phyloP scores from a whole-genome alignment of 2,888 invertebrate genomes.

The Fragum fragum region DNA sequence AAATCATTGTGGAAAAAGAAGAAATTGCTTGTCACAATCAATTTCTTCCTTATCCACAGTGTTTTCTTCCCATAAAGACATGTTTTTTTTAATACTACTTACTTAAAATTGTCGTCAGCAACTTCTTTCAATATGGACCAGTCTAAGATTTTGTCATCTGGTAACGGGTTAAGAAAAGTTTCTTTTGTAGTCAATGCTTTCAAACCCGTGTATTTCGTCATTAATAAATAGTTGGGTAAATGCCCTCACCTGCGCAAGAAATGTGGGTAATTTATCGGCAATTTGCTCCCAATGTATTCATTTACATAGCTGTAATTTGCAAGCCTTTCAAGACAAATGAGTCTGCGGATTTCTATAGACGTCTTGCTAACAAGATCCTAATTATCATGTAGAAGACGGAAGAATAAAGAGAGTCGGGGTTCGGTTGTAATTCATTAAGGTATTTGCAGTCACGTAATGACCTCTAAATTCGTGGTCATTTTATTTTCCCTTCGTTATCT shows the following conservation, averaged over 20 bases:
- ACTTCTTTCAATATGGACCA: too few relatives aligned
- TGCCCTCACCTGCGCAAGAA: neutral
- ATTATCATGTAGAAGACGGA: neutral
- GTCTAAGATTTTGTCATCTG: too few relatives aligned
- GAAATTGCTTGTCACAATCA: too few relatives aligned
- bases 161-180: too few relatives aligned
- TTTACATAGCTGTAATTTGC: conserved; percentile 3
- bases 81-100: too few relatives aligned
- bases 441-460: neutral
- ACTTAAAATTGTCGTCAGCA: too few relatives aligned
- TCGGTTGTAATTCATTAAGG: neutral
- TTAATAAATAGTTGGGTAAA: too few relatives aligned
- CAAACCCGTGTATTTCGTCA: too few relatives aligned
- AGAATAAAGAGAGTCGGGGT: neutral
- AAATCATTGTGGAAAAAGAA: too few relatives aligned
- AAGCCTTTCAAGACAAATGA: neutral
- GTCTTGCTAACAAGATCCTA: neutral
- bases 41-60: too few relatives aligned
- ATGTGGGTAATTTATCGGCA: conserved; percentile 2
- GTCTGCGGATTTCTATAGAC: neutral
- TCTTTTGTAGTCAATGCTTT: too few relatives aligned
- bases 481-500: neutral
- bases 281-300: conserved; percentile 3
- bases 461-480: neutral
- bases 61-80: too few relatives aligned